A percentile compares a stretch with the other conserved stretches of the same genome.
Conservation (phyloP, 2,113 vertebrate genomes). For the Macaca fascicularis region T2T-MFA8v1.1 NC_088380.1:78517501-78518000, state of each 20-base stretch:
- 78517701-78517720: not conserved
- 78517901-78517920: not conserved
- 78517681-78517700: not conserved
- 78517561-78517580: not conserved
- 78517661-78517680: not conserved
- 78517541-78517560: not conserved
- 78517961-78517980: not conserved
- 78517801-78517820: not conserved
- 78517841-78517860: not conserved
- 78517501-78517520: not conserved
- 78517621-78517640: not conserved
- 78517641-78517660: not conserved
- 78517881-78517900: not conserved
- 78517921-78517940: not conserved
- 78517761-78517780: not conserved
- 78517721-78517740: not conserved
- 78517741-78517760: not conserved
- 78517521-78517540: not conserved
- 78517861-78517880: not conserved
- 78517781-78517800: not conserved
- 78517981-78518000: not conserved
- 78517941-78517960: not conserved
- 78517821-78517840: not conserved
- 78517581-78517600: not conserved
- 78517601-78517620: not conserved